These are phyloP conservation scores for Chrysaora quinquecirrha DNA, from an alignment of 30 jellyfish, hydroid and myxozoan species.

Conservation along the genomic window DNA sequence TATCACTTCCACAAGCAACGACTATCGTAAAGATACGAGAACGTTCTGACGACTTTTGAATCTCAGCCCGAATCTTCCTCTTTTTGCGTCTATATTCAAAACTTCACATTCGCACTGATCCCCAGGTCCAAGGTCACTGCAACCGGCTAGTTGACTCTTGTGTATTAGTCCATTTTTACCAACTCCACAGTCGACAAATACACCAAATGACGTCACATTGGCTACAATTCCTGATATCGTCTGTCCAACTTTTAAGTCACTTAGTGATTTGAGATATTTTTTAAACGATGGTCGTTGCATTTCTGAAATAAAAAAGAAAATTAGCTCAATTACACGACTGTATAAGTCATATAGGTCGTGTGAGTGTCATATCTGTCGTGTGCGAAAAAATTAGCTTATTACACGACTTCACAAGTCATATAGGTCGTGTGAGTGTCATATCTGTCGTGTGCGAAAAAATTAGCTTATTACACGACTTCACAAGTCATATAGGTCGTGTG, in stretches of 20 bases:
- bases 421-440: too few relatives aligned
- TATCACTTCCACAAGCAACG: too few relatives aligned
- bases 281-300: constrained; percentile 81
- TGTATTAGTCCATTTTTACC: constrained; percentile 69
- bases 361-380: too few relatives aligned
- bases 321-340: too few relatives aligned
- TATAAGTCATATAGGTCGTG: too few relatives aligned
- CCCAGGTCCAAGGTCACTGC: constrained; percentile 81
- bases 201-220: constrained; percentile 91
- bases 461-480: too few relatives aligned
- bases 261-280: constrained; percentile 45
- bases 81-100: constrained; percentile 36
- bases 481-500: too few relatives aligned
- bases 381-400: too few relatives aligned
- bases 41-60: too few relatives aligned
- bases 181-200: constrained; percentile 84
- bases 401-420: too few relatives aligned
- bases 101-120: constrained; percentile 89
- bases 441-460: too few relatives aligned
- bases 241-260: constrained; percentile 57
- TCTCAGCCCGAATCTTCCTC: constrained; percentile 63
- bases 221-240: constrained; percentile 77
- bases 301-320: constrained; percentile 38
- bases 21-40: too few relatives aligned
- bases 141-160: constrained; percentile 41